Conservation (phyloP, 2,113 vertebrate genomes). For the Gymnobelideus leadbeateri region DNA sequence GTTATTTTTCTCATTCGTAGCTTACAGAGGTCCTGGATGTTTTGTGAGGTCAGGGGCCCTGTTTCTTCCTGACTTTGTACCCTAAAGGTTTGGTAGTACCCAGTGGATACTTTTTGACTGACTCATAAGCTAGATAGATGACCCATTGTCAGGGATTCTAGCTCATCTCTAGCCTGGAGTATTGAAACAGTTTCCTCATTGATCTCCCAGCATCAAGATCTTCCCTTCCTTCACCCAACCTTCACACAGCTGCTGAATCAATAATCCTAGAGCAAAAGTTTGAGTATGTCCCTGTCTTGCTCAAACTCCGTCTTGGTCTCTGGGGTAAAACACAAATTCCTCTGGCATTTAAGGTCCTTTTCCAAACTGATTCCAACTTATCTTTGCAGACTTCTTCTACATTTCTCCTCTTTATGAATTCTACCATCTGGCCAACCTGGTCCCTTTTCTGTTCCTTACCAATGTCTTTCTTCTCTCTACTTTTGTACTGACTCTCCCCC, state of each 20-base stretch:
- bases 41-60: neutral
- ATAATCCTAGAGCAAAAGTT: neutral
- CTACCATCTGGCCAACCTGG: no score
- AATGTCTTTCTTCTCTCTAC: neutral
- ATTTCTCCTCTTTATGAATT: neutral
- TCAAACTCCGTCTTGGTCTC: neutral
- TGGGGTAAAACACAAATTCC: neutral
- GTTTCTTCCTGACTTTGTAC: neutral
- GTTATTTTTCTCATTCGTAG: neutral
- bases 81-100: neutral
- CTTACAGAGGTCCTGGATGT: neutral
- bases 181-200: neutral
- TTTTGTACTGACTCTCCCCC: neutral
- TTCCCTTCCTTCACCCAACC: neutral
- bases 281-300: neutral
- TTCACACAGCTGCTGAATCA: neutral
- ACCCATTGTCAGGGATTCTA: neutral
- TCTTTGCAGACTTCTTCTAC: neutral
- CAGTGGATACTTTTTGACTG: neutral
- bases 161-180: neutral
- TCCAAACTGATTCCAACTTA: neutral
- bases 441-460: neutral
- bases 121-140: neutral
- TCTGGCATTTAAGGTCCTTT: neutral
- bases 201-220: neutral